Conservation (phyloP, 2,888 invertebrate species). For the Lamproptera curius region DNA sequence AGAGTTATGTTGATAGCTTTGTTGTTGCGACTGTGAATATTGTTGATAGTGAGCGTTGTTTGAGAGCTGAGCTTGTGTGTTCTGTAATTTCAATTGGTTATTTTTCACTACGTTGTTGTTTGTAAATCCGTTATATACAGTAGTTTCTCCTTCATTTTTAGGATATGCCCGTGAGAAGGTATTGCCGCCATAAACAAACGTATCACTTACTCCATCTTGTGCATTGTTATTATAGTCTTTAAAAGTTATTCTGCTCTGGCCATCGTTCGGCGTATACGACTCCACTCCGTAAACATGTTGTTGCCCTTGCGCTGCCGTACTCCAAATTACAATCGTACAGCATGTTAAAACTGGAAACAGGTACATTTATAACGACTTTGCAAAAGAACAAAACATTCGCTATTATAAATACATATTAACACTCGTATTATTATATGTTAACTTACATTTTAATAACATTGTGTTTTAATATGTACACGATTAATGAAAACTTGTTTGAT, state of each 20-base stretch:
- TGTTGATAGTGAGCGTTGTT: background rate
- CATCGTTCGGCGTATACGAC: background rate
- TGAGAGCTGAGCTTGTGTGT: too few relatives aligned
- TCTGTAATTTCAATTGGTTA: background rate
- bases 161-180: background rate
- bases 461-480: background rate
- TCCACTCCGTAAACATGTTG: background rate
- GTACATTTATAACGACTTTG: too few relatives aligned
- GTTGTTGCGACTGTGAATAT: background rate
- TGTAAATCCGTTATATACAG: conserved; percentile 7
- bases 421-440: too few relatives aligned
- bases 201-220: background rate
- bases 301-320: conserved; percentile 1
- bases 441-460: conserved; percentile 19
- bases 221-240: background rate
- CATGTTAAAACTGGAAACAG: conserved; percentile 14
- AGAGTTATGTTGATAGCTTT: background rate
- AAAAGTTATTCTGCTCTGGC: background rate
- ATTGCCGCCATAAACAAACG: background rate
- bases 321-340: conserved; percentile 13
- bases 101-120: conserved; percentile 1
- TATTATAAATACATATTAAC: too few relatives aligned
- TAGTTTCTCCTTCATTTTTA: background rate
- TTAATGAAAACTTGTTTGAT: background rate
- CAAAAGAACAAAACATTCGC: too few relatives aligned